phyloP scores from a whole-genome alignment of 2,797 vertebrate genomes.

The Spondyliosoma cantharus region DNA sequence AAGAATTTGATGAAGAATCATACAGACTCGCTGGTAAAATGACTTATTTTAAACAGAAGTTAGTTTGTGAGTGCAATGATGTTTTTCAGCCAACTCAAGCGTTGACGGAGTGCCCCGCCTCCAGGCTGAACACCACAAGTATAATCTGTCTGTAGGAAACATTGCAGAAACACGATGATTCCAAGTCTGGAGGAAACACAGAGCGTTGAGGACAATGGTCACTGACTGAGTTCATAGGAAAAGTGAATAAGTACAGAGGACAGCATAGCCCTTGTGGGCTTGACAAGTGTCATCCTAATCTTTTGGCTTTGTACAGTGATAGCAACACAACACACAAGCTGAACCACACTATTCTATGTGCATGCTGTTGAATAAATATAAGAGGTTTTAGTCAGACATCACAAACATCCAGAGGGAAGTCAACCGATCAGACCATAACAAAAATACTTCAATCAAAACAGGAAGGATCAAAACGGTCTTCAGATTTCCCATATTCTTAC shows the following conservation, averaged over 20 bases:
- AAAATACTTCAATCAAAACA: conserved; percentile 20
- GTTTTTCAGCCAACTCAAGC: conserved; percentile 26
- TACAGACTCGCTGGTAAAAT: neutral
- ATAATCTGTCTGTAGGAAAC: conserved; percentile 21
- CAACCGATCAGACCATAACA: conserved; percentile 22
- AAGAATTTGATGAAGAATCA: neutral
- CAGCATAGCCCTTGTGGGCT: neutral
- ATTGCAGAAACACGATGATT: conserved; percentile 4
- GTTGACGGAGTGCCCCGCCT: conserved; percentile 15
- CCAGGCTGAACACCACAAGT: conserved; percentile 26
- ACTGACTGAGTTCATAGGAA: conserved; percentile 10
- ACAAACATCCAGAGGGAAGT: conserved; percentile 17
- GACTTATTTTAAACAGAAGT: neutral
- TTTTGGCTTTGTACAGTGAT: neutral
- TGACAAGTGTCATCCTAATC: conserved; percentile 20
- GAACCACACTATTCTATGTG: neutral
- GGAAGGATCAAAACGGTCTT: neutral
- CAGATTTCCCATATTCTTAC: neutral
- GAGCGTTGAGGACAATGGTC: neutral
- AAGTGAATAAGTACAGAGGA: conserved; percentile 2
- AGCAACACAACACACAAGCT: conserved; percentile 19
- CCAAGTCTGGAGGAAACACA: conserved; percentile 23
- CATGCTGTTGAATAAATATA: neutral
- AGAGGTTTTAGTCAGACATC: neutral
- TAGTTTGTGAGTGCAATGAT: conserved; percentile 6